Conservation (phyloP, 2,113 vertebrate species). For the Nothocercus julius region DNA sequence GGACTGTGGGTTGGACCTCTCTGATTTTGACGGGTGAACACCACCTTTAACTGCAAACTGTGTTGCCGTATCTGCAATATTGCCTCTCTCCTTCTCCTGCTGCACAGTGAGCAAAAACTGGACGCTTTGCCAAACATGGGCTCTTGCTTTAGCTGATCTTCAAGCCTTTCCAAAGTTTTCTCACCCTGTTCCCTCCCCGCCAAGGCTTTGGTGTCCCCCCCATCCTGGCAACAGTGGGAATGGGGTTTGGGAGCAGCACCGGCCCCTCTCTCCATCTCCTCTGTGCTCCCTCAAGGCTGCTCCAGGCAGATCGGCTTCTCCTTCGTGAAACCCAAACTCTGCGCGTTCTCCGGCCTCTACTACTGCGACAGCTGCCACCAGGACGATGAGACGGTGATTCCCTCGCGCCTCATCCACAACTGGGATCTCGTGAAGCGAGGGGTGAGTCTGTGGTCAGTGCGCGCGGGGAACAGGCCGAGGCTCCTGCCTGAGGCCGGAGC, state of each 20-base stretch:
- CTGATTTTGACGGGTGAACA: too few relatives aligned
- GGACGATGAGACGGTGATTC: slow-evolving; percentile 86
- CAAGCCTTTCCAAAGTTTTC: neutral
- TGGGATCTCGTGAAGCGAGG: slow-evolving; percentile 88
- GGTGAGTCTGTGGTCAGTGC: slow-evolving; percentile 61
- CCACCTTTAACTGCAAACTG: too few relatives aligned
- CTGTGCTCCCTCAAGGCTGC: slow-evolving; percentile 80
- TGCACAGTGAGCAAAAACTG: too few relatives aligned
- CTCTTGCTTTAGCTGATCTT: neutral
- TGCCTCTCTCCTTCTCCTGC: too few relatives aligned
- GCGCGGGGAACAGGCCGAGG: accelerated
- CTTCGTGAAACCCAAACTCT: slow-evolving; percentile 84
- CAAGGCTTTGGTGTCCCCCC: neutral
- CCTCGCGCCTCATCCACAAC: slow-evolving; percentile 95
- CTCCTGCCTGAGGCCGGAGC: neutral
- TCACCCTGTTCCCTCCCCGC: neutral
- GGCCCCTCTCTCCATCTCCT: neutral
- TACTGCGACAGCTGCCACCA: slow-evolving; percentile 92
- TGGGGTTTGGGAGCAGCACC: accelerated
- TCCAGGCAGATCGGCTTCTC: slow-evolving; percentile 89
- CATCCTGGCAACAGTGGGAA: accelerated
- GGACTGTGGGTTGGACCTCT: too few relatives aligned
- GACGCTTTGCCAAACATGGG: too few relatives aligned
- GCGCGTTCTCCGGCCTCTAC: slow-evolving; percentile 89
- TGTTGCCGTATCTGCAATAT: too few relatives aligned